phyloP scores from a whole-genome alignment of 2,888 invertebrate genomes.

The Yponomeuta malinellus region DNA sequence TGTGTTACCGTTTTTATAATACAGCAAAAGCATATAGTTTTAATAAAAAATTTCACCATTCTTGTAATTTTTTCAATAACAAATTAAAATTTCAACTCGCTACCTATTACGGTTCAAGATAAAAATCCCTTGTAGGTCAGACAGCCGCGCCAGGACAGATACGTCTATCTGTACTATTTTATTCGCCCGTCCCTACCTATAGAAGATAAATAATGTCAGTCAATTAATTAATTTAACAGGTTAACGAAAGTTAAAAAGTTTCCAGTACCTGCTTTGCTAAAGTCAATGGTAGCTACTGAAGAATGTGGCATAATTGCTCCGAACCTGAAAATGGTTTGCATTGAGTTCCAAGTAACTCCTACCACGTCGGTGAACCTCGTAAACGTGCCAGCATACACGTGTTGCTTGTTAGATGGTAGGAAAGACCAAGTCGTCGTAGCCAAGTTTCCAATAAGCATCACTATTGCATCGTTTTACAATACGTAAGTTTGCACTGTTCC shows the following conservation, averaged over 20 bases:
- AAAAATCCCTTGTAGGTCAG: no score
- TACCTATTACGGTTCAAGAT: no score
- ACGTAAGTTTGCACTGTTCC: conserved; percentile 41
- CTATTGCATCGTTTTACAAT: conserved; percentile 66
- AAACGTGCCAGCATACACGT: conserved; percentile 58
- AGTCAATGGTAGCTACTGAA: conserved; percentile 47
- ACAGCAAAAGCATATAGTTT: no score
- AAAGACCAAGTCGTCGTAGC: conserved; percentile 65
- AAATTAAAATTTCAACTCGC: no score
- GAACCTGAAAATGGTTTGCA: conserved; percentile 36
- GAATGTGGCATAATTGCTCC: conserved; percentile 55
- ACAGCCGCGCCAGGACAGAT: no score
- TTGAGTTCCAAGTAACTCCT: conserved; percentile 61
- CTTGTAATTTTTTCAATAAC: not conserved
- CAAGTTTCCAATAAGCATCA: conserved; percentile 60
- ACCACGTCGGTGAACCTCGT: conserved; percentile 56
- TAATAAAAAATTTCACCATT: no score
- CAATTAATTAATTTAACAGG: conserved; percentile 29
- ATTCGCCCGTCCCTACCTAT: no score
- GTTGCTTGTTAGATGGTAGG: conserved; percentile 61
- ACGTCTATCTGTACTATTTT: no score
- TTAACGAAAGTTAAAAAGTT: conserved; percentile 65
- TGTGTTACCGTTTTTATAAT: no score
- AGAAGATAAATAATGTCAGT: not conserved
- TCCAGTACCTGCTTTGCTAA: conserved; percentile 55